These are phyloP conservation scores for Siphonodentalium dalli DNA, from an alignment of 2,888 invertebrate species.

Conservation along the genomic window DNA sequence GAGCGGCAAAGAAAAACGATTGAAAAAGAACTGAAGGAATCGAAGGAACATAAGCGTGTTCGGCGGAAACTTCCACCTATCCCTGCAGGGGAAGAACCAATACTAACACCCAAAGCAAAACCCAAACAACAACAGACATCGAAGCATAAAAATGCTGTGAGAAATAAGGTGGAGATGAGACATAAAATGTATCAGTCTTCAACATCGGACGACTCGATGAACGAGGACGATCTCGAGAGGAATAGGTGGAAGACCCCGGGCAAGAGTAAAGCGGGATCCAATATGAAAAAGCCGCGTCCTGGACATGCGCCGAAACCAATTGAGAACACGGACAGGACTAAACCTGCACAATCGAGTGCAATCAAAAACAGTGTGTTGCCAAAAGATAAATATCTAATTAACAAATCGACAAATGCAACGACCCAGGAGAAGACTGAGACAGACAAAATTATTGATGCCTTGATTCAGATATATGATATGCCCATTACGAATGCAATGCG, in stretches of 20 bases:
- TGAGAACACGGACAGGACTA: no score
- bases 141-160: no score
- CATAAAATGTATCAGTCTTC: no score
- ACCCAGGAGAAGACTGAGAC: slow-evolving; percentile 51
- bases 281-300: slow-evolving; percentile 21
- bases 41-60: slow-evolving; percentile 41
- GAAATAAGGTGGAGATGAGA: not conserved
- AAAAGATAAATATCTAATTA: no score
- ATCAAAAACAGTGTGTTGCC: no score
- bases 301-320: no score
- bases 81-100: slow-evolving; percentile 46
- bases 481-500: slow-evolving; percentile 61
- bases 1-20: no score
- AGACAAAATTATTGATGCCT: slow-evolving; percentile 53
- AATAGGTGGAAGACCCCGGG: slow-evolving; percentile 44
- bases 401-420: no score
- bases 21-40: no score
- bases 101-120: slow-evolving; percentile 27
- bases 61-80: slow-evolving; percentile 52
- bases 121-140: slow-evolving; percentile 13
- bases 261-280: slow-evolving; percentile 16
- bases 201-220: slow-evolving; percentile 49
- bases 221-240: slow-evolving; percentile 53
- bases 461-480: slow-evolving; percentile 58
- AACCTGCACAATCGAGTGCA: no score